phyloP scores from a whole-genome alignment of 2,113 vertebrate genomes.

The Burhinus oedicnemus region DNA sequence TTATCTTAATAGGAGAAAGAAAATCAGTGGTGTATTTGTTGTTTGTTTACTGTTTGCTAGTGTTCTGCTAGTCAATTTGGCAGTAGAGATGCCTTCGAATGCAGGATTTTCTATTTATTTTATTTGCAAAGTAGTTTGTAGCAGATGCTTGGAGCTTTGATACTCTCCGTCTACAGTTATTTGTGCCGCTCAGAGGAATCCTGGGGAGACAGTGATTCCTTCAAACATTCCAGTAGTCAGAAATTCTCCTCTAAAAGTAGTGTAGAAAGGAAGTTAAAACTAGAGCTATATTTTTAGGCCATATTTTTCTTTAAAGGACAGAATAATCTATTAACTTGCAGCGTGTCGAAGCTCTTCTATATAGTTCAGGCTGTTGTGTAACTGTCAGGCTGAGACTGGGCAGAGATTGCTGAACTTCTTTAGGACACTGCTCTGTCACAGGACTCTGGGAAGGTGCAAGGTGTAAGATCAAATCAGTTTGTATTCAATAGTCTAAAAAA shows the following conservation, averaged over 20 bases:
- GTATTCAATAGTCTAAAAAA: not conserved
- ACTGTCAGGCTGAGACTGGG: not conserved
- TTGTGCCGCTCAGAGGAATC: not conserved
- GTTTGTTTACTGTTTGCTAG: not conserved
- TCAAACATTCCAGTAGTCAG: not conserved
- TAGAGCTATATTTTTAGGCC: accelerated
- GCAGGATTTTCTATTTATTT: not conserved
- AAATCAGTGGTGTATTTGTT: not conserved
- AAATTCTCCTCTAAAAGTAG: not conserved
- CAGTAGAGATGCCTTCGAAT: not conserved
- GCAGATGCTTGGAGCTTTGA: not conserved
- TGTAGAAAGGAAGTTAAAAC: not conserved
- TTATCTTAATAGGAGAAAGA: not conserved
- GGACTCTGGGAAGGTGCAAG: not conserved
- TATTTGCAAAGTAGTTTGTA: not conserved
- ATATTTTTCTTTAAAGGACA: not conserved
- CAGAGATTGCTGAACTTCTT: not conserved
- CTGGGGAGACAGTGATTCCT: not conserved
- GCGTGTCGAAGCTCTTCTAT: not conserved
- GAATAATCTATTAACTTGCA: not conserved
- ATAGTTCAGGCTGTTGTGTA: not conserved
- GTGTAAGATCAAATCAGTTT: not conserved
- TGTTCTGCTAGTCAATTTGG: not conserved
- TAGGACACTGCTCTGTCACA: not conserved
- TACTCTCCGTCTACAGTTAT: not conserved